Conservation (phyloP, 1,140 invertebrate genomes). For the Megalopta genalis region DNA sequence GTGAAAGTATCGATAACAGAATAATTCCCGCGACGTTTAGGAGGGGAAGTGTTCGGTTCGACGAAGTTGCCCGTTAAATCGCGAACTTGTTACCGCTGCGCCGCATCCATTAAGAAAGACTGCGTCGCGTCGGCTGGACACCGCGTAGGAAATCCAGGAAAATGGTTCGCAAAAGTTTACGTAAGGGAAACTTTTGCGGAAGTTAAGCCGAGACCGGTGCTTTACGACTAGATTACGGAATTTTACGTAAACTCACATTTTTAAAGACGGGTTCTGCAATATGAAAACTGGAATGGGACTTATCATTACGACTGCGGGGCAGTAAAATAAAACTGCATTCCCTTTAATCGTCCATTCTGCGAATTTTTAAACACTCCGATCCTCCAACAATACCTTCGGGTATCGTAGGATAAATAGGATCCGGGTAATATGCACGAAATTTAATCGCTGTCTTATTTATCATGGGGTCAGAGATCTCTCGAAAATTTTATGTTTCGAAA, state of each 20-base stretch:
- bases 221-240: background rate
- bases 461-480: too few relatives aligned
- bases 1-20: background rate
- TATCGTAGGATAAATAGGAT: too few relatives aligned
- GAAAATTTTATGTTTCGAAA: too few relatives aligned
- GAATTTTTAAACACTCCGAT: too few relatives aligned
- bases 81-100: conserved; percentile 4
- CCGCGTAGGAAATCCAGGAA: background rate
- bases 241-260: too few relatives aligned
- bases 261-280: too few relatives aligned
- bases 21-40: background rate
- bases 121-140: background rate
- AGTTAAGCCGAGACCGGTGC: conserved; percentile 8
- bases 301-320: too few relatives aligned
- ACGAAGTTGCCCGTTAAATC: background rate
- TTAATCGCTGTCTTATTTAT: too few relatives aligned
- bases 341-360: too few relatives aligned
- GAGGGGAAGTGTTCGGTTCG: background rate
- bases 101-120: background rate
- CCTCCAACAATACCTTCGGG: too few relatives aligned
- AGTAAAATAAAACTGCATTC: background rate
- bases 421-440: too few relatives aligned
- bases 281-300: too few relatives aligned
- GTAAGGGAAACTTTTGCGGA: background rate
- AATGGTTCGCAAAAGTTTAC: conserved; percentile 11